phyloP scores from a whole-genome alignment of 2,113 vertebrate species.

The Delphinapterus leucas region DNA sequence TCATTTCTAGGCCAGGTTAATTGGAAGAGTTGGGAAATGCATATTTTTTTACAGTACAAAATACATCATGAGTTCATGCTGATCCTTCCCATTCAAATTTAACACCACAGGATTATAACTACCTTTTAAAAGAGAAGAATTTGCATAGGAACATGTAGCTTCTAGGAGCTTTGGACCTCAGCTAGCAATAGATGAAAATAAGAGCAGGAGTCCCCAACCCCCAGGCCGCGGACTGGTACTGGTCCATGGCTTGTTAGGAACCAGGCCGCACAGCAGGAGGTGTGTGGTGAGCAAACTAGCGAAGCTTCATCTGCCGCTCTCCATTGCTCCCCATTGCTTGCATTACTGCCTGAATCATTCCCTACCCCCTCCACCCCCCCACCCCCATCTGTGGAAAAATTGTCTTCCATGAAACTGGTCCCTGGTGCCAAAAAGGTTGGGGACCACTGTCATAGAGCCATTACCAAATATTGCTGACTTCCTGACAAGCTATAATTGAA shows the following conservation, averaged over 20 bases:
- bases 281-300: too few relatives aligned
- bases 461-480: neutral
- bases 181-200: neutral
- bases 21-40: neutral
- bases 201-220: too few relatives aligned
- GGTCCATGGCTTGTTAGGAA: too few relatives aligned
- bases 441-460: neutral
- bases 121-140: conserved; percentile 20
- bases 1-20: conserved; percentile 13
- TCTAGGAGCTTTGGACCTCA: neutral
- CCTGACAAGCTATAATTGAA: neutral
- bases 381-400: too few relatives aligned
- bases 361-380: too few relatives aligned
- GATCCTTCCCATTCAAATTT: neutral
- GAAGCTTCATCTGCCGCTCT: too few relatives aligned
- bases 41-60: neutral
- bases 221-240: too few relatives aligned
- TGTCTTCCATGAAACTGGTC: too few relatives aligned
- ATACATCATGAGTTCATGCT: neutral
- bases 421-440: too few relatives aligned
- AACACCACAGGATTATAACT: neutral
- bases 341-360: too few relatives aligned
- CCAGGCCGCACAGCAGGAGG: too few relatives aligned
- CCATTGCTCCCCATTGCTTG: too few relatives aligned
- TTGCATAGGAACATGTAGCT: neutral